A percentile compares a stretch with the other conserved stretches of the same genome.
phyloP scores from a whole-genome alignment of 1,140 invertebrate species.

The Drosophila mauritiana region DNA sequence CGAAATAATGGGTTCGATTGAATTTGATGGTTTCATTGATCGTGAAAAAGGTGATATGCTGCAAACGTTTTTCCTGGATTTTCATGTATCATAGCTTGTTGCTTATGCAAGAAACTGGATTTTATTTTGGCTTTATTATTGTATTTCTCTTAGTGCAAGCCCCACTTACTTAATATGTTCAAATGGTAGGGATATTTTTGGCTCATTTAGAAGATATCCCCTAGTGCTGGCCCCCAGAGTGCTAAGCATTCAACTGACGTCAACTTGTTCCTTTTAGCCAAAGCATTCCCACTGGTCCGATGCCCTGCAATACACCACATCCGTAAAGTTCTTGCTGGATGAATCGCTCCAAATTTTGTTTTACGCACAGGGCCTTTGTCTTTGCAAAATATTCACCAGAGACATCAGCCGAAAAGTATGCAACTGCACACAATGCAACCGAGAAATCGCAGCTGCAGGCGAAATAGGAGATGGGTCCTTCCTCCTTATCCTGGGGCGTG shows the following conservation, averaged over 20 bases:
- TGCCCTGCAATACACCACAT: slow-evolving; percentile 33
- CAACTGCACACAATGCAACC: slow-evolving; percentile 64
- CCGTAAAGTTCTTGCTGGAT: slow-evolving; percentile 45
- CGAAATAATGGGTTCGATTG: background rate
- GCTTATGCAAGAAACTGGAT: background rate
- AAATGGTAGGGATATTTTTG: background rate
- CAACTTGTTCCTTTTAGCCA: slow-evolving; percentile 32
- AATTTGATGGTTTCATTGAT: background rate
- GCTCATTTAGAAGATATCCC: slow-evolving; percentile 8
- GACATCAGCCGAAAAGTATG: slow-evolving; percentile 47
- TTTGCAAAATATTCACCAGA: slow-evolving; percentile 42
- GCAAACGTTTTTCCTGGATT: no score
- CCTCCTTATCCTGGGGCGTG: slow-evolving; percentile 38
- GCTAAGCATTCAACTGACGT: slow-evolving; percentile 29
- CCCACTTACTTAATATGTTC: background rate
- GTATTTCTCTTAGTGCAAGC: background rate
- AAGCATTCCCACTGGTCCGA: slow-evolving; percentile 28
- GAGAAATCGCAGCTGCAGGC: slow-evolving; percentile 47
- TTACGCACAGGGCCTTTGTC: slow-evolving; percentile 37
- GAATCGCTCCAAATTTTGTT: slow-evolving; percentile 64
- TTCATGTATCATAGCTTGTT: background rate
- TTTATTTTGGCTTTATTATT: no score
- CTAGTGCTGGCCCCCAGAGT: background rate
- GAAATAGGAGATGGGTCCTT: slow-evolving; percentile 28
- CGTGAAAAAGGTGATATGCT: no score